Percentiles rank a stretch among this genome's conserved stretches.
Conservation (phyloP, 2,113 vertebrate species). For the Condylura cristata region DNA sequence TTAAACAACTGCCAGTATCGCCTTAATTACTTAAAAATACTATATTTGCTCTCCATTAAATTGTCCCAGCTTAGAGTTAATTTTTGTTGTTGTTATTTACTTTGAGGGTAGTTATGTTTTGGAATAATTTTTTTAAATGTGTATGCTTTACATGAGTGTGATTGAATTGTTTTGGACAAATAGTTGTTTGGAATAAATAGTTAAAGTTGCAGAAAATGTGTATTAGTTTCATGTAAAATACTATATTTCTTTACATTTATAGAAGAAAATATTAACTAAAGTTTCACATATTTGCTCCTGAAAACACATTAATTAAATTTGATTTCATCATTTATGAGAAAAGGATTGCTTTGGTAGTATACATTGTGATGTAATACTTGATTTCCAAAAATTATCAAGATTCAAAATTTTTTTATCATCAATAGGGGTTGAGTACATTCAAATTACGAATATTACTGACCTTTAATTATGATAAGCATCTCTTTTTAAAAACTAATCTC, state of each 20-base stretch:
- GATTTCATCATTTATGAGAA: neutral
- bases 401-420: neutral
- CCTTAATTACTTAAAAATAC: slow-evolving; percentile 71
- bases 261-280: slow-evolving; percentile 5
- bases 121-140: slow-evolving; percentile 44
- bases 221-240: slow-evolving; percentile 32
- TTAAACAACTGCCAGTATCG: slow-evolving; percentile 32
- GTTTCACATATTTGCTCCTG: neutral
- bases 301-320: slow-evolving; percentile 39
- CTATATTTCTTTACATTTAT: neutral
- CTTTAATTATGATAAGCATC: neutral
- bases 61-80: slow-evolving; percentile 69
- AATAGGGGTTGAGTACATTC: neutral
- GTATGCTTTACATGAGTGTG: slow-evolving; percentile 7
- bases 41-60: slow-evolving; percentile 75
- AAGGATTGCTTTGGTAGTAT: neutral
- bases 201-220: neutral
- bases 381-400: neutral
- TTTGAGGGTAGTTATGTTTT: slow-evolving; percentile 46
- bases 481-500: neutral
- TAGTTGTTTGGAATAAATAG: slow-evolving; percentile 28
- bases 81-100: neutral
- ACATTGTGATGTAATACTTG: neutral
- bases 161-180: neutral
- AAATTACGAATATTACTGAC: neutral